Percentiles rank a stretch among this genome's conserved stretches.
phyloP scores from a whole-genome alignment of 2,113 vertebrate genomes.

The Melanotaenia duboulayi region DNA sequence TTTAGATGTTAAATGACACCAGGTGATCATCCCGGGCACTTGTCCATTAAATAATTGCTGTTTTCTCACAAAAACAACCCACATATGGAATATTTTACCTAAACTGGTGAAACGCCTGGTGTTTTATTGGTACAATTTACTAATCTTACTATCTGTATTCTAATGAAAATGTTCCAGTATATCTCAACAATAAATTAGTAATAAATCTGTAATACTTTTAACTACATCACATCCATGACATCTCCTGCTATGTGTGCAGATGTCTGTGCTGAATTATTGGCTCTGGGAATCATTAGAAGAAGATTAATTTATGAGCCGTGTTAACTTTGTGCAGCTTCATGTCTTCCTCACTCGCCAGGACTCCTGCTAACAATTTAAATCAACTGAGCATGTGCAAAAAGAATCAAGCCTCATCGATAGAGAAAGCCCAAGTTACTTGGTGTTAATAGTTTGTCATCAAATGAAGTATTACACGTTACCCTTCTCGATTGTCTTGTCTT shows the following conservation, averaged over 20 bases:
- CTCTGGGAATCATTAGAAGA: slow-evolving; percentile 41
- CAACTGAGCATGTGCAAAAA: not conserved
- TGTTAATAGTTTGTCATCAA: not conserved
- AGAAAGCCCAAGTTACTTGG: not conserved
- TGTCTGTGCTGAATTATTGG: not conserved
- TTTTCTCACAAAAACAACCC: too few species aligned
- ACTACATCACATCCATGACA: not conserved
- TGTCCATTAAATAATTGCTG: too few species aligned
- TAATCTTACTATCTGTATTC: too few species aligned
- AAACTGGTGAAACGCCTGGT: too few species aligned
- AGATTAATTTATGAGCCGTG: slow-evolving; percentile 36
- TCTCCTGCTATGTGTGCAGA: slow-evolving; percentile 11
- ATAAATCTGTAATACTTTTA: not conserved
- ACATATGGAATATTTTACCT: too few species aligned
- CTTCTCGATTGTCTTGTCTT: not conserved
- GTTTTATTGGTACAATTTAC: too few species aligned
- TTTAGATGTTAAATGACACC: not conserved
- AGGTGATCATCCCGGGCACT: not conserved
- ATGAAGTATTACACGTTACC: not conserved
- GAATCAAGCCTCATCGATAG: not conserved
- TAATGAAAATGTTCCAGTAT: too few species aligned
- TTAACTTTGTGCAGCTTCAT: slow-evolving; percentile 35
- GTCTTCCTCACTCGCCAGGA: slow-evolving; percentile 24
- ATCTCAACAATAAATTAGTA: not conserved
- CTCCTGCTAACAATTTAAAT: slow-evolving; percentile 55